These are phyloP conservation scores for Papio anubis DNA, from an alignment of 2,113 vertebrate genomes.

Conservation along the genomic window DNA sequence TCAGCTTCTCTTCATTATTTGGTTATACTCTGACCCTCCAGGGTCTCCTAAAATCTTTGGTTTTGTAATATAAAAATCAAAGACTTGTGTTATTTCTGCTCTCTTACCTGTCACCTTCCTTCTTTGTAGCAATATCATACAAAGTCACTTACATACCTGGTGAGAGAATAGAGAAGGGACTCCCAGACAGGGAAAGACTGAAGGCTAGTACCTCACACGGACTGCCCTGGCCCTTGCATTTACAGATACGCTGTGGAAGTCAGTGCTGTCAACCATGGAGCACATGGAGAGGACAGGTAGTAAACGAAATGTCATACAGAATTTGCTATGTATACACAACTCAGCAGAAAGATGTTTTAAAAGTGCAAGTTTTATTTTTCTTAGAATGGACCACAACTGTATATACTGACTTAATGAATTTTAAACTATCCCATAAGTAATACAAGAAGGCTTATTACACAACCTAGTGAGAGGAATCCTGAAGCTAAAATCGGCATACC, in stretches of 20 bases:
- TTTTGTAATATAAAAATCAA: neutral
- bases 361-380: slow-evolving; percentile 49
- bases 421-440: slow-evolving; percentile 35
- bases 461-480: neutral
- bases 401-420: slow-evolving; percentile 48
- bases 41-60: neutral
- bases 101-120: neutral
- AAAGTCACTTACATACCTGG: neutral
- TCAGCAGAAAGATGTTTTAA: slow-evolving; percentile 45
- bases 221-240: neutral
- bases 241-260: neutral
- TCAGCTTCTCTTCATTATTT: neutral
- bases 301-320: slow-evolving; percentile 1
- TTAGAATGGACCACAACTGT: slow-evolving; percentile 1
- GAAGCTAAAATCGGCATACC: neutral
- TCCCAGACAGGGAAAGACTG: neutral
- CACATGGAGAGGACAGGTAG: neutral
- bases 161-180: neutral
- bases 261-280: neutral
- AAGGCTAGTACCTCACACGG: neutral
- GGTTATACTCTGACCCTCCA: neutral
- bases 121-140: neutral
- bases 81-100: neutral
- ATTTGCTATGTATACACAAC: slow-evolving; percentile 8
- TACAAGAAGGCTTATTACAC: neutral